A percentile compares a stretch with the other conserved stretches of the same genome.
Evolutionary conservation across 2,113 vertebrate species (phyloP).

Genomic region (Telmatochromis sp.): DNA sequence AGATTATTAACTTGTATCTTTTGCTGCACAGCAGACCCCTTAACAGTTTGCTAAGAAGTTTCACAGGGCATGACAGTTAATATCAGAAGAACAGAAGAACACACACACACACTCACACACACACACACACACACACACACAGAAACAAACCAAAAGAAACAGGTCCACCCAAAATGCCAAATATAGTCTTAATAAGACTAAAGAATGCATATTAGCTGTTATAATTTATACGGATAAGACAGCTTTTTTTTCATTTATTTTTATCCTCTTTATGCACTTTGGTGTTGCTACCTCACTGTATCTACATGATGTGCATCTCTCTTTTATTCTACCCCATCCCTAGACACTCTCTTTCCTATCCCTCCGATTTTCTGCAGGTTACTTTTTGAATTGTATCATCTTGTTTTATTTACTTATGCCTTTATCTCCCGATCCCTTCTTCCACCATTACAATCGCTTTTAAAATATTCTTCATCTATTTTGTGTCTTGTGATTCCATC

Average conservation of each 20-base stretch:
- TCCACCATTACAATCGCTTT: neutral
- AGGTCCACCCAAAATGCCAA: neutral
- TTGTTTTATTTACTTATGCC: neutral
- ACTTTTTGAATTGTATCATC: neutral
- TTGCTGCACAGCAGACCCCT: neutral
- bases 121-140: rapidly evolving
- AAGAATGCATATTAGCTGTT: neutral
- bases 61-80: neutral
- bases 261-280: neutral
- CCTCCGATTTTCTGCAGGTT: neutral
- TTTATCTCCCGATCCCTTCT: neutral
- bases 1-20: neutral
- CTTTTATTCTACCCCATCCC: neutral
- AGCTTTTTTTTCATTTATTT: neutral
- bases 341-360: neutral
- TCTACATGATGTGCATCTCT: neutral
- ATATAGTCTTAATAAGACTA: neutral
- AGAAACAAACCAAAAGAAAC: neutral
- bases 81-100: neutral
- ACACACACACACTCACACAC: neutral
- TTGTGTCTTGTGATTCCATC: neutral
- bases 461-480: neutral
- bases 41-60: neutral
- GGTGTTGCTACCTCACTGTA: neutral
- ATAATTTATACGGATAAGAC: neutral